phyloP scores from a whole-genome alignment of 1,140 invertebrate genomes.

The Cherax destructor region DNA sequence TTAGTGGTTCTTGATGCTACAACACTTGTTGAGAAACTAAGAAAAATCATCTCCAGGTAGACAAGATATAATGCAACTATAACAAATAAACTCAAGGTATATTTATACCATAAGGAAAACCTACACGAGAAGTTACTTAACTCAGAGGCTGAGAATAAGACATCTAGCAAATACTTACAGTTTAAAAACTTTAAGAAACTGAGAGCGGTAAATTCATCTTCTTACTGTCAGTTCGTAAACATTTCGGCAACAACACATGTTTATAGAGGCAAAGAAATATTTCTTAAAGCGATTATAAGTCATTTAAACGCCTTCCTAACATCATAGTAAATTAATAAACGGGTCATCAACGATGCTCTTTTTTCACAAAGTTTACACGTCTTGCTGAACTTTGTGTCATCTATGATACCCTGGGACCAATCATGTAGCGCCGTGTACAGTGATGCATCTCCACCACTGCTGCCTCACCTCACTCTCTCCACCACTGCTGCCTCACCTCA shows the following conservation, averaged over 20 bases:
- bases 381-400: too few species aligned
- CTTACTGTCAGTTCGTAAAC: slow-evolving; percentile 8
- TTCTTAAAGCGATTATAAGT: neutral
- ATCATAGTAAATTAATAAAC: neutral
- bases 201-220: neutral
- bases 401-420: neutral
- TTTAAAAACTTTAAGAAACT: neutral
- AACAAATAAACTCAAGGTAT: too few species aligned
- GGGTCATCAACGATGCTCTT: neutral
- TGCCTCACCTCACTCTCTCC: too few species aligned
- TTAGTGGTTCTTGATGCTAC: too few species aligned
- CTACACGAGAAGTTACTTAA: neutral
- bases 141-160: neutral
- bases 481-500: too few species aligned
- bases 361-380: neutral
- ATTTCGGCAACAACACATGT: slow-evolving; percentile 3
- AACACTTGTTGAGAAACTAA: too few species aligned
- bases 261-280: neutral
- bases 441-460: neutral
- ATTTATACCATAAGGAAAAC: too few species aligned
- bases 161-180: neutral
- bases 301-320: too few species aligned
- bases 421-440: slow-evolving; percentile 2
- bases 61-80: too few species aligned
- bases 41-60: too few species aligned